Base-by-base conservation (phyloP, 2,113 vertebrate genomes). In the Chaetodon trifascialis region DNA sequence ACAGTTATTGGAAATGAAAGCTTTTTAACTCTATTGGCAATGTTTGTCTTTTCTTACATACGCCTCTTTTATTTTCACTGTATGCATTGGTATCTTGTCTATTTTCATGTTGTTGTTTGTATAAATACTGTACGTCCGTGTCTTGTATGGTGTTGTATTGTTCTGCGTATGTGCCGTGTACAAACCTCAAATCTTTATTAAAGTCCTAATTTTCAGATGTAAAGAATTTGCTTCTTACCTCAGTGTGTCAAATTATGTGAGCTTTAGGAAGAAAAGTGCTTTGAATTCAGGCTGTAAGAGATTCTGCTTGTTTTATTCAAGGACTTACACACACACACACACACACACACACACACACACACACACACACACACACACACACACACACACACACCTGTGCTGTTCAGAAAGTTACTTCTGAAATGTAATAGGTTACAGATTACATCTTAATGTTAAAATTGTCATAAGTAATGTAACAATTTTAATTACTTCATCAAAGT, bases 141-240 rank as follows among this genome's bases (percentile, higher is more conserved):
- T 93, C 84, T 72, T 78, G 83, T 91, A 73, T 47, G 60, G 85
- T 91, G 84, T 90, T 76, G 86, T 90, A 64, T 63, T 86, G 84
- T 87, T 89, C 59, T 85, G 82, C 70, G 79, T 64, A 83, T 81
- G 86, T 88, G 81, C 40, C 38, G 64, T 89, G 75, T 87, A 59
- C 30, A 86, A 91, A 85, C 63, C 55, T 86, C 46, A 75, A 80
- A 73, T 86, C 78, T 91, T 90, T 89, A 91, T 82, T 92, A 92
- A 94, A 93, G 64, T 79, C 74, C 19, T 42, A n/a, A 75, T 90
- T 92, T 93, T 91, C 69, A 82, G 72, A 90, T 54, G 72, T 73
- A 72, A 80, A 71, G 66, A 30, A 11, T 40, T 49, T 65, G 34
- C 7, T 62, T 15, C 2, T 82, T 76, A 64, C 64, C 7, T 34